phyloP scores from a whole-genome alignment of 1,140 invertebrate species.

The Sipha flava region DNA sequence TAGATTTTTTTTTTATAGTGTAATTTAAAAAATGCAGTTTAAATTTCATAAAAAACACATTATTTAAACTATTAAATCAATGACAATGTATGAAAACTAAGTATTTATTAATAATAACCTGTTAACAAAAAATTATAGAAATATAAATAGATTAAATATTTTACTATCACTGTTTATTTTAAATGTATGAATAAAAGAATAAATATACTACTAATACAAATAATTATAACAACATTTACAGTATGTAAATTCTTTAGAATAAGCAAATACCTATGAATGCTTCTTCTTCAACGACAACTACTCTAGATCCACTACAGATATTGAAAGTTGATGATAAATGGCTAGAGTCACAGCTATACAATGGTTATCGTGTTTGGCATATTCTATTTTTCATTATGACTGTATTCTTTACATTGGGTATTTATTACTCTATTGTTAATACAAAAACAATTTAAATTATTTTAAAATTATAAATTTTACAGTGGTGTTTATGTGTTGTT shows the following conservation, averaged over 20 bases:
- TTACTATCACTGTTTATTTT: neutral
- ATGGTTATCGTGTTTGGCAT: constrained; percentile 51
- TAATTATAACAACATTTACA: neutral
- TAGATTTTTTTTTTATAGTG: no score
- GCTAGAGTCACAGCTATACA: neutral
- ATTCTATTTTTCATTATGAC: constrained; percentile 54
- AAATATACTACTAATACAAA: neutral
- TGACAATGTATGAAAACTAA: no score
- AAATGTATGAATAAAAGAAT: neutral
- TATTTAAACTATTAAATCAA: no score
- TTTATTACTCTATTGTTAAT: constrained; percentile 40
- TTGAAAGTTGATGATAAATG: neutral
- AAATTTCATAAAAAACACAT: no score
- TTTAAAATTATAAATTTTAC: neutral
- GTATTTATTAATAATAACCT: no score
- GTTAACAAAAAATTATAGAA: no score
- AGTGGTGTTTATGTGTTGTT: constrained; percentile 73
- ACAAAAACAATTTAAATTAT: neutral
- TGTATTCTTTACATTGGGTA: constrained; percentile 49
- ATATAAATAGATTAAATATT: neutral
- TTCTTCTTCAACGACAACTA: neutral
- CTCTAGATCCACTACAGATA: neutral
- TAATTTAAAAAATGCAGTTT: no score
- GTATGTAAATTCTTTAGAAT: neutral
- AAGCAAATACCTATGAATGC: neutral